Conservation (phyloP, 1,140 invertebrate genomes). For the Dreissena polymorpha region DNA sequence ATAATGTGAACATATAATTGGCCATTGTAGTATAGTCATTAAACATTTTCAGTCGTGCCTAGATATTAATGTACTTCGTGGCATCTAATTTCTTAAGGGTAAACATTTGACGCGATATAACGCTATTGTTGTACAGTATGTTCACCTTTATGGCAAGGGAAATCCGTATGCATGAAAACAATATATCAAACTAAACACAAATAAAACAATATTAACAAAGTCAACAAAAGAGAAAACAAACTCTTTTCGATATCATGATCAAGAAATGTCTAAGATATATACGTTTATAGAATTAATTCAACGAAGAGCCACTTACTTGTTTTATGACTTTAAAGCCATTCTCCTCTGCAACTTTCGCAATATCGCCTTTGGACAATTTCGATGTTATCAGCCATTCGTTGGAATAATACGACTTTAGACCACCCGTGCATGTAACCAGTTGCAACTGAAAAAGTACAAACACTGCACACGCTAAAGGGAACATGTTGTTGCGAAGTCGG, state of each 20-base stretch:
- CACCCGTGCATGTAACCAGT: conserved; percentile 1
- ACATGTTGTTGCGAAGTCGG: too few relatives aligned
- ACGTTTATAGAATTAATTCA: neutral
- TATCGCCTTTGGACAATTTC: neutral
- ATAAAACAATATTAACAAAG: too few relatives aligned
- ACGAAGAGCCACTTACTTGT: neutral
- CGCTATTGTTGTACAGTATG: too few relatives aligned
- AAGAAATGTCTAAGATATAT: neutral
- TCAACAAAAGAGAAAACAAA: neutral
- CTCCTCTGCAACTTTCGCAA: neutral
- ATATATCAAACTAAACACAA: neutral
- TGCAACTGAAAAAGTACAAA: too few relatives aligned
- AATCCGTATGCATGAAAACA: neutral
- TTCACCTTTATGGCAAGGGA: neutral
- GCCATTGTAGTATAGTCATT: too few relatives aligned
- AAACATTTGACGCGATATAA: too few relatives aligned
- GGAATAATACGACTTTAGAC: conserved; percentile 15
- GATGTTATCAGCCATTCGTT: conserved; percentile 30
- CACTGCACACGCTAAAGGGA: too few relatives aligned
- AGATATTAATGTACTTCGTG: too few relatives aligned
- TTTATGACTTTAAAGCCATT: conserved; percentile 24
- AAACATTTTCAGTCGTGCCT: too few relatives aligned
- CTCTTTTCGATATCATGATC: neutral
- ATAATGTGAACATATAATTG: too few relatives aligned
- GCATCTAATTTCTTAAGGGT: too few relatives aligned